A percentile compares a stretch with the other conserved stretches of the same genome.
phyloP scores from a whole-genome alignment of 2,797 vertebrate genomes.

The Cygnus olor region DNA sequence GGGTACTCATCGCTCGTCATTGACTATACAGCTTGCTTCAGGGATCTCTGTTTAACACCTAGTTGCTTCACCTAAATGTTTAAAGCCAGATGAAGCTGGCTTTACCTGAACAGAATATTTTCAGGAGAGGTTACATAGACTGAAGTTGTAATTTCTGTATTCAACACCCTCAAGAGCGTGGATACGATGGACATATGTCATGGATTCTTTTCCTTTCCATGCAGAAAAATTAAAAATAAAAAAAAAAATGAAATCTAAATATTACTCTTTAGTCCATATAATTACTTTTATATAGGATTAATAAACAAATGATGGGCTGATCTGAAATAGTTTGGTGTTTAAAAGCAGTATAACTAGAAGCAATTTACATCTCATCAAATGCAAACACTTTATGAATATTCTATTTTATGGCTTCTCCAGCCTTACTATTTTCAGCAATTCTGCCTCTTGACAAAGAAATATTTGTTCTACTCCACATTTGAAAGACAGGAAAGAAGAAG shows the following conservation, averaged over 20 bases:
- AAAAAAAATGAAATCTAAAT: neutral
- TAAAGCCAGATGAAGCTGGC: neutral
- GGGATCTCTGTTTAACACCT: neutral
- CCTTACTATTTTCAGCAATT: neutral
- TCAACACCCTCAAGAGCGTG: neutral
- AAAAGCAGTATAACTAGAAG: neutral
- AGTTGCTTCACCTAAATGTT: neutral
- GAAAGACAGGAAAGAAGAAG: constrained; percentile 22
- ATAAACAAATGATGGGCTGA: neutral
- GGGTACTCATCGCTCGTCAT: neutral
- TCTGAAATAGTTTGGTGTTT: neutral
- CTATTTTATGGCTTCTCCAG: neutral
- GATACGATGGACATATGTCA: neutral
- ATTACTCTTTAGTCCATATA: neutral
- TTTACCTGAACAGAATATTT: neutral
- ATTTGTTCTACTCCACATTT: constrained; percentile 28
- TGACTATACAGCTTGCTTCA: neutral
- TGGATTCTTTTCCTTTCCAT: neutral
- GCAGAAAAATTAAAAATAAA: neutral
- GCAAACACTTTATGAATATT: constrained; percentile 28
- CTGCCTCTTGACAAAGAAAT: constrained; percentile 30
- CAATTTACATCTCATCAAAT: neutral
- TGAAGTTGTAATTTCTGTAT: neutral
- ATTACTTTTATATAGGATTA: neutral
- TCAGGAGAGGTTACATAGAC: neutral